A percentile compares a stretch with the other conserved stretches of the same genome.
Evolutionary conservation across 2,113 vertebrate genomes (phyloP).

Genomic region (Eulacestoma nigropectus): DNA sequence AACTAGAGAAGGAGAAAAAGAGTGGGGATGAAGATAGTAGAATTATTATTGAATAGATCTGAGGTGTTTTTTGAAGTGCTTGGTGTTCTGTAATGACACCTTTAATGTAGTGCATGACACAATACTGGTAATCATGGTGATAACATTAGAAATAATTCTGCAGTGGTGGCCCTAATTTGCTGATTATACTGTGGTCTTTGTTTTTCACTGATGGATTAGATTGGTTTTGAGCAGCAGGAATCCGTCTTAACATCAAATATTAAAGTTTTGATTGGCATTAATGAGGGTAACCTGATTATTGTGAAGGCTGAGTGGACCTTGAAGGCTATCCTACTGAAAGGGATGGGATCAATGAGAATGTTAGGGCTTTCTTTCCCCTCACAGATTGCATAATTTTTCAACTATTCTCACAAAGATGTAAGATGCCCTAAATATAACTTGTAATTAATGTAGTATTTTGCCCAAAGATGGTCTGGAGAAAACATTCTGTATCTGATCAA

Average conservation of each 20-base stretch:
- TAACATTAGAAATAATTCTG: not conserved
- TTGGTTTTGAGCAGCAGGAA: not conserved
- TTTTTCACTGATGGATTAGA: not conserved
- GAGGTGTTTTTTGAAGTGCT: not conserved
- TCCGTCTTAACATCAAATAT: not conserved
- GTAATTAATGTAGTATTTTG: not conserved
- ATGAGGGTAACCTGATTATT: not conserved
- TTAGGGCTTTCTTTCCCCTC: not conserved
- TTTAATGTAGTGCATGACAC: not conserved
- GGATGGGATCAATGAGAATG: not conserved
- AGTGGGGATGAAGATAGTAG: not conserved
- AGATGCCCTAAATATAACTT: not conserved
- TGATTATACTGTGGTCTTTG: not conserved
- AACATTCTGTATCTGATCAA: not conserved
- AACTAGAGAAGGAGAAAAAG: not conserved
- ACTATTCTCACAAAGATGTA: not conserved
- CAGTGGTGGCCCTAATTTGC: not conserved
- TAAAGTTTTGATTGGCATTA: not conserved
- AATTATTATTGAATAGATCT: not conserved
- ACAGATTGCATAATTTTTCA: not conserved
- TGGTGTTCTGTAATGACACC: not conserved
- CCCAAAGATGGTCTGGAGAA: not conserved
- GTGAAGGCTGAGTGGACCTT: not conserved
- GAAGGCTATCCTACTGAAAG: not conserved
- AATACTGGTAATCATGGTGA: not conserved